These are phyloP conservation scores for Myotis myotis DNA, from an alignment of 2,797 vertebrate species.

Conservation along the genomic window DNA sequence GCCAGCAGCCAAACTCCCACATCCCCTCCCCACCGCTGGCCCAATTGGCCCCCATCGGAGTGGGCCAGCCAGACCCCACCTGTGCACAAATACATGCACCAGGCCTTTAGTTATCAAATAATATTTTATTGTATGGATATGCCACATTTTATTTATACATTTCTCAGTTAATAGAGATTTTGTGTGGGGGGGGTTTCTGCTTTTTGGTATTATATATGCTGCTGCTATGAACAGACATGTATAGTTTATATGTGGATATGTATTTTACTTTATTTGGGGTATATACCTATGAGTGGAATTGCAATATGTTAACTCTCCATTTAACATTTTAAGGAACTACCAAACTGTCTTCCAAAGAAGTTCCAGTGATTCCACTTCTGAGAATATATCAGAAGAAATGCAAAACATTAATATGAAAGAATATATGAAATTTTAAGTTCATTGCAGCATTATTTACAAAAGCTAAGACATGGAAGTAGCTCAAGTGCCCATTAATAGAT, in stretches of 20 bases:
- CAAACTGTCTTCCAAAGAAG: not conserved
- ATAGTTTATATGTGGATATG: not conserved
- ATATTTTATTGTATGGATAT: not conserved
- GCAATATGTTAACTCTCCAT: not conserved
- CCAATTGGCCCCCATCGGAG: accelerated
- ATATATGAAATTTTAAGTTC: not conserved
- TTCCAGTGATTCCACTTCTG: not conserved
- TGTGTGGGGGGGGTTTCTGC: not conserved
- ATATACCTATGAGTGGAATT: not conserved
- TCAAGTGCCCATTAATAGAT: not conserved
- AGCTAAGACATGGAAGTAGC: not conserved
- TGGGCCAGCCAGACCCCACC: no score
- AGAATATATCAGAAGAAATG: not conserved
- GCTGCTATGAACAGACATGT: not conserved
- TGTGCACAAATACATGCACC: no score
- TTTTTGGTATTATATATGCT: not conserved
- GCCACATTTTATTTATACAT: not conserved
- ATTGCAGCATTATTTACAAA: not conserved
- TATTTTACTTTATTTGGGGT: not conserved
- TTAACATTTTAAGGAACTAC: not conserved
- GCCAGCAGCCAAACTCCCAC: no score
- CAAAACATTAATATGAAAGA: not conserved
- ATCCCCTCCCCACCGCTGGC: accelerated
- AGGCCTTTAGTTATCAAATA: not conserved
- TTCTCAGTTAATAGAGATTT: not conserved